Base-by-base conservation (phyloP, 2,888 invertebrate species). In the Rhagophthalmus giganteus region DNA sequence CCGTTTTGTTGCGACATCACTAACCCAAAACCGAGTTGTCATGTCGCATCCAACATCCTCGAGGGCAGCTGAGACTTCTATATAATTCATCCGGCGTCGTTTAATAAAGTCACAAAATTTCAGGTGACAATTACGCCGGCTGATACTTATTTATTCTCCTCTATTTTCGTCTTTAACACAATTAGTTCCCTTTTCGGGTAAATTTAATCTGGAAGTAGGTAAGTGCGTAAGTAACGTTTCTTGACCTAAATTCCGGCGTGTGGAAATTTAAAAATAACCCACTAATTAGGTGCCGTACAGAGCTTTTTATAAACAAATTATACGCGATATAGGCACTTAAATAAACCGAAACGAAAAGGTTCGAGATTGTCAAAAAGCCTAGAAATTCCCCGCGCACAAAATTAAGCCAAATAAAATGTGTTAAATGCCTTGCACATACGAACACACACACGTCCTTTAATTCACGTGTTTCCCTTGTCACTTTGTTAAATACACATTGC, bases 401-500 rank as follows among this genome's bases (percentile, higher is more conserved):
- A 47, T 39, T 32, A 39, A 47, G 39, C 39, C 32, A 40, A 46
- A 41, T 34, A 49, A 54, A 54, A 56, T 40, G 48, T 52, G 52
- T 39, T 57, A 52, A 57, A 52, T 50, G 42, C 41, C 38, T 42
- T 41, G 50, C 48, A 53, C 48, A 48, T 44, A 53, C 48, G 42
- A 39, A 54, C 44, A 54, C 50, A 57, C 52, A 48, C 54, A 61
- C 52, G 52, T 60, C 61, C 63, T 63, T 63, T 63, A 63, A 63
- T 63, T 61, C 60, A 61, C 58, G 63, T 63, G 63, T 54, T 54
- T 54, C 49, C 54, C 62, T 64, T 61, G 65, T 63, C 66, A 66
- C 66, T 65, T 67, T 62, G 64, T 63, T 65, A 67, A 67, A 65
- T 65, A 67, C 65, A 67, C 67, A 67, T 63, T 64, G 67, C 64